Conservation (phyloP, 23 tunicate genomes). For the Oikopleura albicans region DNA sequence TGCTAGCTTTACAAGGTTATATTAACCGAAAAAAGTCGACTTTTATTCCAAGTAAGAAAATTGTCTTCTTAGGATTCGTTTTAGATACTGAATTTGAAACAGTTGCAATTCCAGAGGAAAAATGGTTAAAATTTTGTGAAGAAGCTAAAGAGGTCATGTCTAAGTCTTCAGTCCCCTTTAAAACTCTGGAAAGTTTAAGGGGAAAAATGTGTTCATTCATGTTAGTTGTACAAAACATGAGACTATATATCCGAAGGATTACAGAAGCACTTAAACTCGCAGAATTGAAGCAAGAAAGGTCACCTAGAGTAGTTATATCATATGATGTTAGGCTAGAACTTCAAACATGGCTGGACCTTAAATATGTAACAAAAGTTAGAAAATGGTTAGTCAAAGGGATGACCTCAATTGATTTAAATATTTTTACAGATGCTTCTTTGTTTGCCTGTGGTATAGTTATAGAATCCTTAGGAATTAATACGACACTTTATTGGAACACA, state of each 20-base stretch:
- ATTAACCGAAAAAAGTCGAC: background rate
- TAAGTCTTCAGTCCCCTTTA: background rate
- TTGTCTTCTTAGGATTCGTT: background rate
- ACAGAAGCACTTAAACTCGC: background rate
- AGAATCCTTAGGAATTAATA: no score
- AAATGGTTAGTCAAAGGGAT: background rate
- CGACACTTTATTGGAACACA: background rate
- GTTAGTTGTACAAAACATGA: background rate
- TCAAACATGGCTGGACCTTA: background rate
- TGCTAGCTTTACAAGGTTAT: background rate
- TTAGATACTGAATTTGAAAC: constrained; percentile 1
- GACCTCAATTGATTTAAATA: background rate
- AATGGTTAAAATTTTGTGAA: background rate
- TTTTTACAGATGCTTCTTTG: background rate
- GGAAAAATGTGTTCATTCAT: background rate
- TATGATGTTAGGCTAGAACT: no score
- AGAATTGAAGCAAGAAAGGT: no score
- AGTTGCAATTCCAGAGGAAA: background rate
- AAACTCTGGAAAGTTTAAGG: background rate
- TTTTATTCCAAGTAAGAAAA: background rate
- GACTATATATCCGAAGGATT: background rate
- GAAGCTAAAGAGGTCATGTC: background rate
- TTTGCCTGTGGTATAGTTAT: background rate
- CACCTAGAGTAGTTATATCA: no score
- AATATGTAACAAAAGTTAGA: background rate